Evolutionary conservation across 2,113 vertebrate species (phyloP), one percentile per base, ranked within the genome.

Genomic region (Hypomesus transpacificus): DNA sequence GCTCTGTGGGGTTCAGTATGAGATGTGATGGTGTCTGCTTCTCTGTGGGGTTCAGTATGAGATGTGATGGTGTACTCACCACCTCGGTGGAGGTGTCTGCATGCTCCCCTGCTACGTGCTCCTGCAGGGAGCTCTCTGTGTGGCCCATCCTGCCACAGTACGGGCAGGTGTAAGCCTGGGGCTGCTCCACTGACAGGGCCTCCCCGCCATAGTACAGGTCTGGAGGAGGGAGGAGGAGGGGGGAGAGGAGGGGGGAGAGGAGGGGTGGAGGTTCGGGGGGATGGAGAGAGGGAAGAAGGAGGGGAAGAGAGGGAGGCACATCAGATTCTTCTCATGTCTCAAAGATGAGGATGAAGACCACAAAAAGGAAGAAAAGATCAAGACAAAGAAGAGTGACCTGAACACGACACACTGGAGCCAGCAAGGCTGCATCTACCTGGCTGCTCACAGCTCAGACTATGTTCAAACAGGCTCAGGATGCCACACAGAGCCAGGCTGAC

Each of bases 101-200:
- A 21, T 99, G 96, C 80, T 99, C 97, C 82, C 96, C 95, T 90
- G 96, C 94, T 89, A 99, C 96, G 18, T 99, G 97, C 86, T 99
- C 97, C 92, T 98, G 97, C 92, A 99, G 93, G 87, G 97, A 98
- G 83, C 94, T 93, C 92, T 98, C 96, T 9, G 95, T 98, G 87
- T 96, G 96, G 87, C 96, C 96, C 97, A 99, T 99, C 88, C 95
- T 98, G 70, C 97, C 96, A 91, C 97, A 99, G 92, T 98, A 99
- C 78, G 97, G 97, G 93, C 97, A 99, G 82, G 97, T 98, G 76
- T 98, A 99, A 65, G 97, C 96, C 88, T 99, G 97, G 65, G 97
- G 97, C 86, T 99, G 96, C 82, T 99, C 97, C 94, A 98, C 95
- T 62, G 97, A 98, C 87, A 99, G 97, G 59, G 97, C 97, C 89